Base-by-base conservation (phyloP, 2,113 vertebrate genomes). In the Pyxicephalus adspersus region DNA sequence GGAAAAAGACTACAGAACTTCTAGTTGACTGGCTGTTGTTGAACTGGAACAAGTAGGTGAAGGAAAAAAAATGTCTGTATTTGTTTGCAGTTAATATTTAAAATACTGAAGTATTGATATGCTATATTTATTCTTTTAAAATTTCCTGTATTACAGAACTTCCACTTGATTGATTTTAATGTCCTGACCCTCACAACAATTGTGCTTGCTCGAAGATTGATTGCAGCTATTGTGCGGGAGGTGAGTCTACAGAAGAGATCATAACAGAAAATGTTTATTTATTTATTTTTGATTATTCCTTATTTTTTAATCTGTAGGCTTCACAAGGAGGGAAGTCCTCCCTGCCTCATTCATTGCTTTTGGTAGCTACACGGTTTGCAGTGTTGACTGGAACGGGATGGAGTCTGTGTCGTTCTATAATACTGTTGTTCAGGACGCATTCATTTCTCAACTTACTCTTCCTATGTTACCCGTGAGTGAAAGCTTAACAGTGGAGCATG, bases 161-260 rank as follows among this genome's bases (percentile, higher is more conserved):
- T 99, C 80, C 97, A 99, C 83, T 94, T 99, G 18, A 99, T 99
- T 34, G 97, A 99, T 90, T 99, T 98, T 92, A 98, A 99, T 89
- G 95, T 99, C 94, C 90, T 99, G 90, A 93, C 95, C 2, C 97
- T 99, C 91, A 98, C 94, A 0, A 83, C 96, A 73, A 97, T 98
- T 52, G 95, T 99, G 66, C 89, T 99, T 88, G 97, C 97, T 7
- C 94, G 98, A 72, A 94, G 98, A 65, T 89, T 99, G 85, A 98
- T 99, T 51, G 90, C 94, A 22, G 96, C 97, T 60, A 91, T 99
- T 58, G 96, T 98, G 73, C 98, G 97, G 92, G 97, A 99, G 95
- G 97, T 98, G 90, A 93, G 86, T 50, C 25, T 34, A 26, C 23
- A 61, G 25, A 20, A 61, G 31, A 16, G 16, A 51, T 19, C 19